Evolutionary conservation across 2,113 vertebrate genomes (phyloP).

Genomic region (Ovis canadensis): DNA sequence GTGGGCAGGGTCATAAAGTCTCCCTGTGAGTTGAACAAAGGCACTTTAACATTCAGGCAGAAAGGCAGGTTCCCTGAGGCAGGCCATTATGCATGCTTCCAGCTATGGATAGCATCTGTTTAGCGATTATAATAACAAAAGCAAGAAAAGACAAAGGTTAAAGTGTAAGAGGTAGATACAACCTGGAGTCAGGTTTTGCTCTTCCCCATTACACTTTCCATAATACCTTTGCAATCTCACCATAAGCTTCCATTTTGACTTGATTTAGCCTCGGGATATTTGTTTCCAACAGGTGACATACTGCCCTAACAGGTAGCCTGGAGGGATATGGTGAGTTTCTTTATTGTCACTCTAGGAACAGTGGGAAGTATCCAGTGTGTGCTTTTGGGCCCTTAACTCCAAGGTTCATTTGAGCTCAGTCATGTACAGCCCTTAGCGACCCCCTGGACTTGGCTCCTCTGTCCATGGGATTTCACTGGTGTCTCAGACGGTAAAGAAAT

Average conservation of each 20-base stretch:
- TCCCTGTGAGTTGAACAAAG: not conserved
- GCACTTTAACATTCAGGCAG: not conserved
- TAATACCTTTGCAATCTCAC: not conserved
- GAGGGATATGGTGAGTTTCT: not conserved
- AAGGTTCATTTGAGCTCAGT: not conserved
- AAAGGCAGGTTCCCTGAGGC: not conserved
- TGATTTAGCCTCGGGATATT: not conserved
- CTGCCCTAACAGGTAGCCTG: not conserved
- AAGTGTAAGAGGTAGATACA: not conserved
- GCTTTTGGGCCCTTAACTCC: not conserved
- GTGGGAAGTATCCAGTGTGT: not conserved
- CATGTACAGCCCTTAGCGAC: not conserved
- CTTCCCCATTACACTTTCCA: not conserved
- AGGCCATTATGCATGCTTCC: not conserved
- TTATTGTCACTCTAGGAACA: not conserved
- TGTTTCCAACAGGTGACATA: not conserved
- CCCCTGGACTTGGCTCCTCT: not conserved
- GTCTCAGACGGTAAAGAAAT: not conserved
- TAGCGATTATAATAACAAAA: not conserved
- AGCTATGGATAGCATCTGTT: not conserved
- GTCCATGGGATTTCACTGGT: not conserved
- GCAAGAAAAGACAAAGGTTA: not conserved
- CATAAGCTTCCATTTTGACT: not conserved
- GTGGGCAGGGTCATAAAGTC: not conserved
- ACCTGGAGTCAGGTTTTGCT: not conserved